Evolutionary conservation across 1,140 invertebrate species (phyloP).

Genomic region (Phocides pigmalion): DNA sequence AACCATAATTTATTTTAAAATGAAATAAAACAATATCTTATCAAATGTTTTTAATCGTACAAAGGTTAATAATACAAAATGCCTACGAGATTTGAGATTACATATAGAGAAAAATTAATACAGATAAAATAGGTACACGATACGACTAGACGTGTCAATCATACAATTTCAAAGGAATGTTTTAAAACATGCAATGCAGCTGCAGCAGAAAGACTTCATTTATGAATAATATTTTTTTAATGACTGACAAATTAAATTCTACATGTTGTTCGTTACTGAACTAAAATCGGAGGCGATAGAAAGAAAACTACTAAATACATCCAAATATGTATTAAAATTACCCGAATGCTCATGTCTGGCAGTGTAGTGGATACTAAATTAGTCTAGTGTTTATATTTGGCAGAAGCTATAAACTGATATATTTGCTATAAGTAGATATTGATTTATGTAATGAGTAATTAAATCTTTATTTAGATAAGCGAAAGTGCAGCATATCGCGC

Average conservation of each 20-base stretch:
- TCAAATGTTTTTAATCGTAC: constrained; percentile 35
- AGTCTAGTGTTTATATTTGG: not conserved
- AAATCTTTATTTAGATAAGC: not conserved
- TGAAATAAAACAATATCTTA: constrained; percentile 10
- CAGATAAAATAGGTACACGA: constrained; percentile 4
- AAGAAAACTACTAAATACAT: too few species aligned
- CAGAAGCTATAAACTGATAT: not conserved
- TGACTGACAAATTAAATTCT: too few species aligned
- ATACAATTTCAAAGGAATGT: not conserved
- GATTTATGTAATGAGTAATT: not conserved
- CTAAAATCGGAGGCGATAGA: too few species aligned
- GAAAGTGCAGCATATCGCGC: not conserved
- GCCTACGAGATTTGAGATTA: constrained; percentile 46
- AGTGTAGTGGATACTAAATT: not conserved
- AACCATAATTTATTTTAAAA: too few species aligned
- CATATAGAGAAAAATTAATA: constrained; percentile 20
- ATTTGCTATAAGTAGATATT: not conserved
- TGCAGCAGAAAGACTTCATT: too few species aligned
- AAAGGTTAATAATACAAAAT: constrained; percentile 52
- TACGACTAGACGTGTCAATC: constrained; percentile 28
- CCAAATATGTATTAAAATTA: too few species aligned
- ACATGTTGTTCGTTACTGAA: too few species aligned
- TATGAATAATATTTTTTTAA: too few species aligned
- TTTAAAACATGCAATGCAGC: too few species aligned
- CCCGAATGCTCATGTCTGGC: too few species aligned